Base-by-base conservation (phyloP, 2,113 vertebrate genomes). In the Seriola rivoliana region DNA sequence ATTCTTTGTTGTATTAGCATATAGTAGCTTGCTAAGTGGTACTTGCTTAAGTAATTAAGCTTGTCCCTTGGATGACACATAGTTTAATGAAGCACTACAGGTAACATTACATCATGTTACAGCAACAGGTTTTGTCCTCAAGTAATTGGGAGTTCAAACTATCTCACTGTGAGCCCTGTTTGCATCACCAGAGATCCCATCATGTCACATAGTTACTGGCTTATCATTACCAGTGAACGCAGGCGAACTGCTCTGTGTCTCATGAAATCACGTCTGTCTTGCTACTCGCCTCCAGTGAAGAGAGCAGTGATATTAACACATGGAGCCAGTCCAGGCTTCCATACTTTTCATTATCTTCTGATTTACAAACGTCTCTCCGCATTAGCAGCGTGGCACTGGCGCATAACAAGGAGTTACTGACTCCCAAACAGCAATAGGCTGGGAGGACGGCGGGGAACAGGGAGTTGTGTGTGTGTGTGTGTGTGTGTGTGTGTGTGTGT, bases 331-430 rank as follows among this genome's bases (percentile, higher is more conserved):
- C 63, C 17, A 5, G 77, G 46, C 58, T 58, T 68, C 85, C 46
- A 5, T 59, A 63, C 70, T 70, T 81, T 76, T 86, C 86, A 82
- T 87, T 91, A 88, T 62, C 69, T 40, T 42, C 80, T 87, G 86
- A 90, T 90, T 88, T 90, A 81, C 78, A 86, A 62, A 54, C 44
- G 55, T 75, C 86, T 54, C 48, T 75, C 77, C 68, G 84, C 83
- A 74, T 85, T 87, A 90, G 77, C 78, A 14, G 70, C 29, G 4
- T 7, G 19, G 46, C 14, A 13, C 68, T 44, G 8, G 40, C 17
- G 69, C 62, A 40, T 40, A 82, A 77, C 79, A 70, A 73, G 59
- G 60, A 76, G 67, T 32, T 73, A 50, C 66, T 38, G 71, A 83
- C 76, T 77, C 54, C 73, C 29, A 46, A 63, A 83, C 52, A 68